Evolutionary conservation across 2,888 invertebrate genomes (phyloP).

Genomic region (Philhelius pedissequus): DNA sequence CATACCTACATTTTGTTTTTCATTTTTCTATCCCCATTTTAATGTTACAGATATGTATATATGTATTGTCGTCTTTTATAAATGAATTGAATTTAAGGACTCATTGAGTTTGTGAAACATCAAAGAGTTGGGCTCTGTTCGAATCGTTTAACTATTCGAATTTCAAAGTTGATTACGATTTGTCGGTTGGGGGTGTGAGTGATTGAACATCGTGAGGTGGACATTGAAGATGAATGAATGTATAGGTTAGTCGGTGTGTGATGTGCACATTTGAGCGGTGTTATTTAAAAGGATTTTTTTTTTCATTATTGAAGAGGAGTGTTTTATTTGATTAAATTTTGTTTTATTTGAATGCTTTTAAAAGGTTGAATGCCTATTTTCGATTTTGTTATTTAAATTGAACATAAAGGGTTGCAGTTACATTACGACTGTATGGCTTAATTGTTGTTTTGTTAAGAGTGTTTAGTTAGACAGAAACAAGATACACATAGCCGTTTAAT

Average conservation of each 20-base stretch:
- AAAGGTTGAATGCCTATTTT: slow-evolving; percentile 15
- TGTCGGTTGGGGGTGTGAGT: not conserved
- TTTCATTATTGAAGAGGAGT: not conserved
- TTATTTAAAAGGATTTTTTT: slow-evolving; percentile 1
- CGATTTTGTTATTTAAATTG: not conserved
- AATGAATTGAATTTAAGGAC: slow-evolving; percentile 65
- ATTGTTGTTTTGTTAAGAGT: not conserved
- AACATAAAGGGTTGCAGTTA: not conserved
- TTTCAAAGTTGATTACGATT: slow-evolving; percentile 59
- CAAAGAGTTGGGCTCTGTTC: slow-evolving; percentile 57
- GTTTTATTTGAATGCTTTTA: slow-evolving; percentile 28
- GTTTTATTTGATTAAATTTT: slow-evolving; percentile 57
- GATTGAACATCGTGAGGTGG: slow-evolving; percentile 25
- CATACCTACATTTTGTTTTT: not conserved
- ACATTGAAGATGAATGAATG: not conserved
- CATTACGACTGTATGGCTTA: not conserved
- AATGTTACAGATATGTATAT: too few relatives aligned
- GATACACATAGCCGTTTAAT: too few relatives aligned
- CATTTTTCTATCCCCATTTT: not conserved
- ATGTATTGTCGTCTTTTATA: slow-evolving; percentile 1
- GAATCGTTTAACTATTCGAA: slow-evolving; percentile 61
- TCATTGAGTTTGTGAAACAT: slow-evolving; percentile 63
- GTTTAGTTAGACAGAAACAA: too few relatives aligned
- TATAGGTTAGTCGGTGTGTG: not conserved
- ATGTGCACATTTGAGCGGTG: not conserved